phyloP scores from a whole-genome alignment of 2,888 invertebrate species.

The Acrobasis suavella region DNA sequence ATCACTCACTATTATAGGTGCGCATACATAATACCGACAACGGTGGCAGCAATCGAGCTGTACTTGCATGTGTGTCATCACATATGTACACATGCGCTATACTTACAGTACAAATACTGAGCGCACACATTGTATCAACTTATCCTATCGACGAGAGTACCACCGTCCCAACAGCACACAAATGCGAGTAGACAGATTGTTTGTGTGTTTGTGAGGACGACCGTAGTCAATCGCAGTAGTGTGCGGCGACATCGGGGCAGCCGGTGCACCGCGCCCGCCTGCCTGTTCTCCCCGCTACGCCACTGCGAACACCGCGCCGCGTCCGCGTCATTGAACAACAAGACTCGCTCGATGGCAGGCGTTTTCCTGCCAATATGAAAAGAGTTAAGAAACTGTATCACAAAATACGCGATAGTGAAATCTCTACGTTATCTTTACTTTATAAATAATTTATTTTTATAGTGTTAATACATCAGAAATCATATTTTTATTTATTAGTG shows the following conservation, averaged over 20 bases:
- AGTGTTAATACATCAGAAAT: conserved; percentile 73
- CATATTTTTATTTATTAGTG: conserved; percentile 80
- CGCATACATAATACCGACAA: conserved; percentile 65
- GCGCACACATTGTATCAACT: conserved; percentile 56
- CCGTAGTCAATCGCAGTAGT: conserved; percentile 54
- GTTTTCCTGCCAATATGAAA: conserved; percentile 80
- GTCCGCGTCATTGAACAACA: conserved; percentile 82
- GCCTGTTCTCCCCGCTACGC: conserved; percentile 74
- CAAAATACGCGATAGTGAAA: conserved; percentile 79
- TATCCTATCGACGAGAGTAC: conserved; percentile 50
- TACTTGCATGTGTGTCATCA: conserved; percentile 62
- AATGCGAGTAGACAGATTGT: conserved; percentile 71
- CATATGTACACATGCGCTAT: conserved; percentile 59
- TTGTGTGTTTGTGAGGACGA: conserved; percentile 57
- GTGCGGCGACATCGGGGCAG: conserved; percentile 79
- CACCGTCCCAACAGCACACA: conserved; percentile 64
- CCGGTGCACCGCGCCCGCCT: conserved; percentile 74
- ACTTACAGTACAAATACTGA: conserved; percentile 55
- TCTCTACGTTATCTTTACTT: conserved; percentile 74
- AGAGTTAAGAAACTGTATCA: conserved; percentile 73
- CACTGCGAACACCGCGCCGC: conserved; percentile 75
- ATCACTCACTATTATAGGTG: conserved; percentile 78
- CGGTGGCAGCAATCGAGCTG: conserved; percentile 75
- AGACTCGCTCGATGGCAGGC: conserved; percentile 81
- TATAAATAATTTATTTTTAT: conserved; percentile 79